phyloP scores from a whole-genome alignment of 2,888 invertebrate species.

The Diaprepes abbreviatus region DNA sequence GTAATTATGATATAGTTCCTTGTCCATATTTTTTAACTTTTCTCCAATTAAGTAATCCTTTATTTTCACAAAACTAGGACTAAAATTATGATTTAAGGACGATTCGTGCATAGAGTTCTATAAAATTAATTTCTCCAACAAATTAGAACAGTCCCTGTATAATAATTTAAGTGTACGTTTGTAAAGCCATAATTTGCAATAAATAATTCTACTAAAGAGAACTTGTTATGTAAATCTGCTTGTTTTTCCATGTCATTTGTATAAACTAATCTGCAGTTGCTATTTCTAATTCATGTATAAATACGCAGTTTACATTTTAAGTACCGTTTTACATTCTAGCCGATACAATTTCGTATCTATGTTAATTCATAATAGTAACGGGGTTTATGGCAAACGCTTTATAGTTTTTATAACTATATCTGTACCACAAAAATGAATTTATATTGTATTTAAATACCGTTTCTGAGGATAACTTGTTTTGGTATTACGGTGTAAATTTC shows the following conservation, averaged over 20 bases:
- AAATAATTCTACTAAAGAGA: background rate
- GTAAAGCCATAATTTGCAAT: background rate
- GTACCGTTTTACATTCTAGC: background rate
- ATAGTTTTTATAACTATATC: background rate
- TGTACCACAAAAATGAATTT: too few relatives aligned
- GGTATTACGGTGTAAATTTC: too few relatives aligned
- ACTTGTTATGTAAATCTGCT: background rate
- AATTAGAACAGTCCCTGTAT: too few relatives aligned
- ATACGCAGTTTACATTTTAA: constrained; percentile 22
- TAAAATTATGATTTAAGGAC: too few relatives aligned
- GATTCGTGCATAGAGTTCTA: too few relatives aligned
- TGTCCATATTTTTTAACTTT: too few relatives aligned
- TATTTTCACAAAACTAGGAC: too few relatives aligned
- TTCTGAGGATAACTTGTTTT: too few relatives aligned
- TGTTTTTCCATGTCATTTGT: constrained; percentile 7
- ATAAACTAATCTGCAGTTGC: background rate
- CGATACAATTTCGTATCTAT: constrained; percentile 7
- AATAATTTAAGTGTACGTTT: background rate
- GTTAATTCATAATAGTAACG: background rate
- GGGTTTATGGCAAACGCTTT: constrained; percentile 1
- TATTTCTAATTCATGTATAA: constrained; percentile 18
- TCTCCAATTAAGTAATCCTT: too few relatives aligned
- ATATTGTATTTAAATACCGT: too few relatives aligned
- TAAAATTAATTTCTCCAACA: too few relatives aligned
- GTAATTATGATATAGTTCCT: too few relatives aligned